Conservation (phyloP, 2,888 invertebrate species). For the Apodemia arnacis region DNA sequence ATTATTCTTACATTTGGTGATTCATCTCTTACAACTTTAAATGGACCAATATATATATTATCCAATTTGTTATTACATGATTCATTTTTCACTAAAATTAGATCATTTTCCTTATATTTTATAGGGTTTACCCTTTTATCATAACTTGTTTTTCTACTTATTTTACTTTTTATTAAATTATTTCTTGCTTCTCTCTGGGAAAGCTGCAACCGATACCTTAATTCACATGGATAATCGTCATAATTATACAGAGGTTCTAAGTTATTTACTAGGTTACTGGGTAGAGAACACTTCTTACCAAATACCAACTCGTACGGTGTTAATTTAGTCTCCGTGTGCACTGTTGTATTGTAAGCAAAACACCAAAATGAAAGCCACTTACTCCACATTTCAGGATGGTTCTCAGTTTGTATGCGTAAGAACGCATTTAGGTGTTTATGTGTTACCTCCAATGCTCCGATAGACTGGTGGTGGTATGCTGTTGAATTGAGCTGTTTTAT, state of each 20-base stretch:
- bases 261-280: too few relatives aligned
- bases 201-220: too few relatives aligned
- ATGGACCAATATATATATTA: neutral
- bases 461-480: slow-evolving; percentile 68
- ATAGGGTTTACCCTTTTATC: too few relatives aligned
- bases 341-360: slow-evolving; percentile 66
- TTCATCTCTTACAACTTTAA: neutral
- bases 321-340: slow-evolving; percentile 63
- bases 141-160: neutral
- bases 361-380: slow-evolving; percentile 67
- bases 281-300: too few relatives aligned
- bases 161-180: slow-evolving; percentile 22
- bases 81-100: neutral
- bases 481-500: slow-evolving; percentile 68
- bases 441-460: slow-evolving; percentile 57
- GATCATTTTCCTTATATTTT: too few relatives aligned
- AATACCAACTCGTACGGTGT: slow-evolving; percentile 26
- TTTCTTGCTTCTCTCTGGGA: slow-evolving; percentile 2
- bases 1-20: neutral
- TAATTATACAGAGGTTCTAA: too few relatives aligned
- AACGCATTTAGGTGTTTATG: slow-evolving; percentile 50
- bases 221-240: too few relatives aligned
- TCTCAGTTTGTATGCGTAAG: slow-evolving; percentile 57
- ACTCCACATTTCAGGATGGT: slow-evolving; percentile 60
- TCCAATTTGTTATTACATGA: neutral